Conservation (phyloP, 2,888 invertebrate genomes). For the Masnerella sp. region DNA sequence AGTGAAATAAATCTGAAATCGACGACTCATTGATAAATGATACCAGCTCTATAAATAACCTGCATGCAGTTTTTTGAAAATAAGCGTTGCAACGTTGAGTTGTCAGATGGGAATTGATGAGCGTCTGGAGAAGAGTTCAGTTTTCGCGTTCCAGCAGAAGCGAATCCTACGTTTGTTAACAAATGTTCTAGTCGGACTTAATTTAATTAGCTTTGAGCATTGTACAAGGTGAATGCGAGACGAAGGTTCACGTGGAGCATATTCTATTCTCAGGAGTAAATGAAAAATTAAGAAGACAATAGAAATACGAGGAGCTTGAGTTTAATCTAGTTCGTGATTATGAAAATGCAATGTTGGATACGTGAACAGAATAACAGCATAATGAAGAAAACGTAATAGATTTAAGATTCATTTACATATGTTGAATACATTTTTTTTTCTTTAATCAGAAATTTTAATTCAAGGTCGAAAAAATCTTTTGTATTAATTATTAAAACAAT, state of each 20-base stretch:
- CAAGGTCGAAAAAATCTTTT: too few species aligned
- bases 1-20: too few species aligned
- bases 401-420: too few species aligned
- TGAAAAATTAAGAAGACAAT: conserved; percentile 11
- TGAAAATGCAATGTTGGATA: conserved; percentile 5
- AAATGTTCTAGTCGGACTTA: conserved; percentile 7
- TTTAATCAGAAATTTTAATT: too few species aligned
- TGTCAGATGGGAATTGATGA: conserved; percentile 19
- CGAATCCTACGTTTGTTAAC: not conserved
- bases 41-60: conserved; percentile 13
- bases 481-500: too few species aligned
- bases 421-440: too few species aligned
- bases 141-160: not conserved
- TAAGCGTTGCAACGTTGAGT: not conserved
- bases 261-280: not conserved
- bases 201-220: not conserved
- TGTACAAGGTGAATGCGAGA: not conserved
- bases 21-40: conserved; percentile 14
- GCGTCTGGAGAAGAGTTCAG: not conserved
- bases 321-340: conserved; percentile 8
- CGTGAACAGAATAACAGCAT: not conserved
- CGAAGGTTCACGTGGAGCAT: conserved; percentile 2
- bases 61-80: not conserved
- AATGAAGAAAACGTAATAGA: not conserved
- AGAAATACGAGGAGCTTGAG: conserved; percentile 7